These are phyloP conservation scores for Nysson spinosus DNA, from an alignment of 2,888 invertebrate genomes.

Conservation along the genomic window DNA sequence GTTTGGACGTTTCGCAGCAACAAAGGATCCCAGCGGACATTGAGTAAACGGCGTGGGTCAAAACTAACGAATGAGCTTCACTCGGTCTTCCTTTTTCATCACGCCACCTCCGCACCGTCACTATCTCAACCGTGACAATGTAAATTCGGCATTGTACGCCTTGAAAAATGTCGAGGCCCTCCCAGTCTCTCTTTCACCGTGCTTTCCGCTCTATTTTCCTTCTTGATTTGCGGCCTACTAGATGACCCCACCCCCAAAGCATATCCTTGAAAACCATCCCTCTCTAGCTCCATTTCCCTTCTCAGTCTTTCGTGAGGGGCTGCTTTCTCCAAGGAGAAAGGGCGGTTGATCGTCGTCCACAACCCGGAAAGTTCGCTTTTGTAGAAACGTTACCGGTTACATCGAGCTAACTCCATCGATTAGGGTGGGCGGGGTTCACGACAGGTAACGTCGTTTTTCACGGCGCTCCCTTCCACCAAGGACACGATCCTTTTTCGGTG, in stretches of 20 bases:
- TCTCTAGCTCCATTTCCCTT: conserved; percentile 7
- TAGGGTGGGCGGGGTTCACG: conserved; percentile 41
- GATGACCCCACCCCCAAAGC: too few relatives aligned
- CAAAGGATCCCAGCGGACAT: conserved; percentile 45
- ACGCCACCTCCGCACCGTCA: conserved; percentile 8
- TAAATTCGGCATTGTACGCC: conserved; percentile 63
- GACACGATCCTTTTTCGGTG: conserved; percentile 25
- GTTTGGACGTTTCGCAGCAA: conserved; percentile 39
- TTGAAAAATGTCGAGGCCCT: conserved; percentile 57
- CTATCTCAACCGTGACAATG: conserved; percentile 53
- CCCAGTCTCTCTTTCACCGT: conserved; percentile 31
- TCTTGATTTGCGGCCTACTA: conserved; percentile 9
- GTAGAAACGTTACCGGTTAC: conserved; percentile 58
- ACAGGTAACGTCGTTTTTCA: conserved; percentile 63
- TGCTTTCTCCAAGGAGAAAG: conserved; percentile 1
- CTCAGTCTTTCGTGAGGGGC: conserved; percentile 20
- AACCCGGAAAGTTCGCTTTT: conserved; percentile 57
- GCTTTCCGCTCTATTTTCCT: conserved; percentile 51
- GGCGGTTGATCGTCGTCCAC: conserved; percentile 20
- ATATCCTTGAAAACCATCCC: neutral
- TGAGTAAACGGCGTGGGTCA: conserved; percentile 59
- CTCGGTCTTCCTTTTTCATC: conserved; percentile 49
- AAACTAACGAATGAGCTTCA: conserved; percentile 62
- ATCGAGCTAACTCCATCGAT: conserved; percentile 55
- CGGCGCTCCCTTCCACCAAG: conserved; percentile 40